A percentile compares a stretch with the other conserved stretches of the same genome.
These are phyloP conservation scores for Nemopilema nomurai DNA, from an alignment of 30 jellyfish, hydroid and myxozoan genomes.

Conservation along the genomic window DNA sequence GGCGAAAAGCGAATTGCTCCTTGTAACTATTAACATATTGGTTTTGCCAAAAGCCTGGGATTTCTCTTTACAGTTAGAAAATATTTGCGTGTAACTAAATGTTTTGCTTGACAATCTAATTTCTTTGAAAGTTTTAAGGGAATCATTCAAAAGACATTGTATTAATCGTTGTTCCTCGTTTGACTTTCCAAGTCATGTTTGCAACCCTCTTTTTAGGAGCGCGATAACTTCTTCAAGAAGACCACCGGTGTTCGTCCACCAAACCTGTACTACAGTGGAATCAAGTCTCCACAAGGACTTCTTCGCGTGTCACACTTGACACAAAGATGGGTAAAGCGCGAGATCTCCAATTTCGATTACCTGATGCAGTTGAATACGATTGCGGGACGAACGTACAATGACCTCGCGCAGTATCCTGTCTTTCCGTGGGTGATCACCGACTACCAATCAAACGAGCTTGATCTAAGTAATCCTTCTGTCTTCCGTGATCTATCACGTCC, in stretches of 20 bases:
- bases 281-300: constrained; percentile 82
- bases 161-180: too few relatives aligned
- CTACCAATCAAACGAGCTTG: constrained; percentile 74
- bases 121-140: too few relatives aligned
- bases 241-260: constrained; percentile 65
- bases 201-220: constrained; percentile 55
- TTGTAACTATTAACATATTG: too few relatives aligned
- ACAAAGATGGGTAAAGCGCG: constrained; percentile 89
- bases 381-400: constrained; percentile 97
- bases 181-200: too few relatives aligned
- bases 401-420: constrained; percentile 96
- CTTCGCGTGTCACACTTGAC: constrained; percentile 81
- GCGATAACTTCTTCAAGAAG: constrained; percentile 68
- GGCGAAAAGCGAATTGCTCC: too few relatives aligned
- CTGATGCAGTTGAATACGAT: constrained; percentile 91
- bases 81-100: too few relatives aligned
- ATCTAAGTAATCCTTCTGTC: constrained; percentile 63
- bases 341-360: constrained; percentile 88
- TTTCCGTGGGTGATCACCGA: constrained; percentile 96
- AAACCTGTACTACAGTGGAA: constrained; percentile 89
- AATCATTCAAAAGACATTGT: too few relatives aligned
- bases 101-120: too few relatives aligned
- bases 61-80: too few relatives aligned
- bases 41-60: too few relatives aligned
- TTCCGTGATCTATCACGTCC: constrained; percentile 88